These are phyloP conservation scores for Nemopilema nomurai DNA, from an alignment of 30 jellyfish, hydroid and myxozoan genomes.

Conservation along the genomic window DNA sequence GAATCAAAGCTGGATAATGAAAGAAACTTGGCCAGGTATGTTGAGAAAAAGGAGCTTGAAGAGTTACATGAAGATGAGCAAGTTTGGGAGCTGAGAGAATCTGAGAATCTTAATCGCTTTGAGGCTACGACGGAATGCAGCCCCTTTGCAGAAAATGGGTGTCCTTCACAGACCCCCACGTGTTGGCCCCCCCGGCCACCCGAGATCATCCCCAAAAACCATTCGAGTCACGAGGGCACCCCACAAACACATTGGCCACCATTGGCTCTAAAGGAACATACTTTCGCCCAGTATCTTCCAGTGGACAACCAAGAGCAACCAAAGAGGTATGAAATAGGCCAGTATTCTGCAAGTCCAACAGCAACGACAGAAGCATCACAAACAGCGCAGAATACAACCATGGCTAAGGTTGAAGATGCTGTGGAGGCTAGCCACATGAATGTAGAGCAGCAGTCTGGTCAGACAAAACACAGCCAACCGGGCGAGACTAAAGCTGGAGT, in stretches of 20 bases:
- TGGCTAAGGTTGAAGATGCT: not conserved
- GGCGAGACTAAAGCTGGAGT: too few relatives aligned
- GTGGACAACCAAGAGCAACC: not conserved
- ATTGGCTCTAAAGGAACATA: not conserved
- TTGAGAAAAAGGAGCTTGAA: conserved; percentile 21
- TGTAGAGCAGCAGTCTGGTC: too few relatives aligned
- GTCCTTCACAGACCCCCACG: not conserved
- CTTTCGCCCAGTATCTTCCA: not conserved
- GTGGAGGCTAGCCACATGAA: too few relatives aligned
- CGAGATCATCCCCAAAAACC: not conserved
- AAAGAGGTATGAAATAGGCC: not conserved
- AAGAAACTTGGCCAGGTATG: not conserved
- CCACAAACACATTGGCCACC: not conserved
- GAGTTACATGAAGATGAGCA: conserved; percentile 22
- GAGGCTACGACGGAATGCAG: not conserved
- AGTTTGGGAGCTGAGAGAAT: conserved; percentile 2
- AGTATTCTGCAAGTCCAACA: not conserved
- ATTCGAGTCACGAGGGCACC: not conserved
- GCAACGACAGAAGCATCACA: not conserved
- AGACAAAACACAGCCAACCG: too few relatives aligned
- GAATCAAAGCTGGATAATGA: not conserved
- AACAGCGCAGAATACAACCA: not conserved
- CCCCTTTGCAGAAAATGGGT: not conserved
- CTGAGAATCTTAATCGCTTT: not conserved
- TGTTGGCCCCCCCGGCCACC: conserved; percentile 87